Base-by-base conservation (phyloP, 2,113 vertebrate genomes). In the Gadus chalcogrammus region DNA sequence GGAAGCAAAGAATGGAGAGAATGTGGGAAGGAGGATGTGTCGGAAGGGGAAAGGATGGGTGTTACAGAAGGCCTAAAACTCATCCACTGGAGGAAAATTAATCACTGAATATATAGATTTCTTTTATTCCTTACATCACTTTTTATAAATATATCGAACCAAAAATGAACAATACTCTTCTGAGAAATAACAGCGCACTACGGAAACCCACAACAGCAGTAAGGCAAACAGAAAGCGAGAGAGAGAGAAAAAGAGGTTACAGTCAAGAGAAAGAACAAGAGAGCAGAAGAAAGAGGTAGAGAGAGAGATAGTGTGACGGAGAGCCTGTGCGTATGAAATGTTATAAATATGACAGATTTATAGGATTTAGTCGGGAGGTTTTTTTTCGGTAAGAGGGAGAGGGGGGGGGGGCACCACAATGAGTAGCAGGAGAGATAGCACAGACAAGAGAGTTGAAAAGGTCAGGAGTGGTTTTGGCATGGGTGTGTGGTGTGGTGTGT, bases 51-150 rank as follows among this genome's bases (percentile, higher is more conserved):
- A 62, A 27, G 61, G 24, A 12, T 17, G n/a, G 8, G 61, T 61
- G 59, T 16, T 20, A 52, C 61, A 61, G 76, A 79, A 71, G 77
- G 79, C 82, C 80, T 84, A 86, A 88, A 90, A 92, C 75, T 86
- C 88, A 88, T 88, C 86, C 88, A 92, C 90, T 89, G 81, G 27
- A 72, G 71, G 74, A 13, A 20, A 18, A 11, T 88, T 89, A 88
- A 89, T 91, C 91, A 93, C 91, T 88, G 90, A 92, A 93, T 93
- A 92, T 93, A 92, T 92, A 91, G 89, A 91, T 91, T 91, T 92
- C 80, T 90, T 91, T 91, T 90, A 92, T 92, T 92, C 92, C 92
- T 91, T 93, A 92, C 91, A 90, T 93, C 92, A 93, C 88, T 93
- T 91, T 48, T 91, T 92, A 93, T 93, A 93, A 93, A 93, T 93